A percentile compares a stretch with the other conserved stretches of the same genome.
Conservation (phyloP, 2,113 vertebrate genomes). For the Centropristis striata region DNA sequence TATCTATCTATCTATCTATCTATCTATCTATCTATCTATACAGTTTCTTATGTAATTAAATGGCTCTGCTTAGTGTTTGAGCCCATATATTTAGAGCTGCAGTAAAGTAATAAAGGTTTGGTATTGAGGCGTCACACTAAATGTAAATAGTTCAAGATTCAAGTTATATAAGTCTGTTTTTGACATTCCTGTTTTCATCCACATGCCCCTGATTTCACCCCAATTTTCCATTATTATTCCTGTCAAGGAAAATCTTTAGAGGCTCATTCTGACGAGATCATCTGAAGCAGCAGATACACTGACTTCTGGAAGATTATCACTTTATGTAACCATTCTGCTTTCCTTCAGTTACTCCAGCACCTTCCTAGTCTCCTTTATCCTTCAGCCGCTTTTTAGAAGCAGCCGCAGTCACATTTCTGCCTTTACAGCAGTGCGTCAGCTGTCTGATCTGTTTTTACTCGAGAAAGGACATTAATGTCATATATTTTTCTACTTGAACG, state of each 20-base stretch:
- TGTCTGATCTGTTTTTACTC: not conserved
- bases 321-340: conserved; percentile 35
- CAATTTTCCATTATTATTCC: not conserved
- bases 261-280: not conserved
- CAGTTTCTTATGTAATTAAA: not conserved
- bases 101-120: not conserved
- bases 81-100: not conserved
- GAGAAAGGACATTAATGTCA: not conserved
- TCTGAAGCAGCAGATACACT: conserved; percentile 24
- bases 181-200: conserved; percentile 27
- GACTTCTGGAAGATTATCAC: conserved; percentile 9
- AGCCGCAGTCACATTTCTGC: not conserved
- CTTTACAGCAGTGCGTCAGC: not conserved
- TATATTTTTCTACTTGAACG: not conserved
- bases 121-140: not conserved
- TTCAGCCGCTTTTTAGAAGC: conserved; percentile 23
- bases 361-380: not conserved
- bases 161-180: conserved; percentile 1
- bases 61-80: not conserved
- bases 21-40: no score
- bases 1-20: no score
- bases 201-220: not conserved
- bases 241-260: conserved; percentile 1
- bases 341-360: conserved; percentile 4
- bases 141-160: not conserved